Base-by-base conservation (phyloP, 2,797 vertebrate genomes). In the Argya squamiceps region DNA sequence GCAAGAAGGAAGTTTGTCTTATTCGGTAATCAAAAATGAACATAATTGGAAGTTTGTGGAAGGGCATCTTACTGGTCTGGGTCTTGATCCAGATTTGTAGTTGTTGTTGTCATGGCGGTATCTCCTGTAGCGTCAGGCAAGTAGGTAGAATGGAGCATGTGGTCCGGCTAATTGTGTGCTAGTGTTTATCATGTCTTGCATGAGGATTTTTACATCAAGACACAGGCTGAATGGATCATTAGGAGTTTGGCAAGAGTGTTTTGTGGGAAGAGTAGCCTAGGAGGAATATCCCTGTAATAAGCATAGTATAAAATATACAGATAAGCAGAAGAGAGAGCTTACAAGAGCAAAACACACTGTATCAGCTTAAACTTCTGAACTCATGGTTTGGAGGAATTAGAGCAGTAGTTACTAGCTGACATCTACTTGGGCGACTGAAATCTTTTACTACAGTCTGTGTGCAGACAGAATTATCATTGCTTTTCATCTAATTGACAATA, bases 331-430 rank as follows among this genome's bases (percentile, higher is more conserved):
- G 56, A 84, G 41, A 69, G 71, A 84, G 59, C 24, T 90, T 88
- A 80, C 67, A 52, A 63, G 34, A 32, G 36, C 83, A 95, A 90
- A 92, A 89, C 44, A 65, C 27, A 10, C 47, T 70, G 19, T 63
- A 82, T 94, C 63, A 79, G 36, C 37, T 76, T 94, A 63, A 93
- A 92, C 62, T 93, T 90, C 88, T 93, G 93, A 95, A 92, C 84
- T 87, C 74, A 15, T 27, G 53, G 17, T 84, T 82, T 67, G 70
- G 41, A 84, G 39, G 90, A 69, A 74, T 21, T n/a, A 81, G 47
- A 69, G 74, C 5, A 26, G 32, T 67, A 56, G 44, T 82, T 67
- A 32, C 56, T 96, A 76, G 88, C 90, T 94, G 62, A 69, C 37
- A 92, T 96, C 83, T 79, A 44, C 32, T 53, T 91, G 47, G 47